Percentiles rank a stretch among this genome's conserved stretches.
These are phyloP conservation scores for Borostomias antarcticus DNA, from an alignment of 2,797 vertebrate genomes.

Conservation along the genomic window DNA sequence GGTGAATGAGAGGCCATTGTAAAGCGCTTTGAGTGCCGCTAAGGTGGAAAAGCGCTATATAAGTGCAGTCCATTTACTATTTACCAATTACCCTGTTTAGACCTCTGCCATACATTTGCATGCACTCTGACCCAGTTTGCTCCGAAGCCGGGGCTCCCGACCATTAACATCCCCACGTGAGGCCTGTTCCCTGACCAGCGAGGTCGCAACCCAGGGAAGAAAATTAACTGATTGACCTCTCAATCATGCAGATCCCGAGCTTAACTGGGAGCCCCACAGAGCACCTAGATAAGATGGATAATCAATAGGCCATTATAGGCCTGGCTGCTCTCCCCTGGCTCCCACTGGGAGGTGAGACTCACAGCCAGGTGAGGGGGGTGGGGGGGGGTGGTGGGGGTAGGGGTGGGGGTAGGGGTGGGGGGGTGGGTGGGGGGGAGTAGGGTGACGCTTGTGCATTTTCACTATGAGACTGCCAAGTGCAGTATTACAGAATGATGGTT, in stretches of 20 bases:
- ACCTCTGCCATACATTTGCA: constrained; percentile 14
- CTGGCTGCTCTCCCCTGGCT: constrained; percentile 35
- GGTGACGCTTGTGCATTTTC: constrained; percentile 12
- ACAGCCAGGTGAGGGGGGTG: constrained; percentile 26
- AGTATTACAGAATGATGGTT: constrained; percentile 21
- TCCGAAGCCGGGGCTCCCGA: background rate
- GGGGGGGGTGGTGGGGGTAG: background rate
- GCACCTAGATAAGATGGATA: constrained; percentile 35
- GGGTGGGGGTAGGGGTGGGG: no score
- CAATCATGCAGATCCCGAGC: constrained; percentile 40
- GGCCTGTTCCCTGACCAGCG: constrained; percentile 5
- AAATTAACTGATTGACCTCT: constrained; percentile 47
- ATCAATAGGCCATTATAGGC: constrained; percentile 44
- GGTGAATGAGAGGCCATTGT: no score
- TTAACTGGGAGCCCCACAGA: constrained; percentile 32
- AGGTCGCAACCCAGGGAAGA: constrained; percentile 26
- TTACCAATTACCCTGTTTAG: constrained; percentile 18
- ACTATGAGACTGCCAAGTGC: constrained; percentile 22
- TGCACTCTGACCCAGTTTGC: constrained; percentile 8
- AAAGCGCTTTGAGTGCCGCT: no score
- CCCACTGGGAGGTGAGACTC: background rate
- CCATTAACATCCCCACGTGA: constrained; percentile 14
- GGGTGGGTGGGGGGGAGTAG: no score
- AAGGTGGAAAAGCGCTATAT: no score
- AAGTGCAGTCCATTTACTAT: no score